phyloP scores from a whole-genome alignment of 1,140 invertebrate genomes.

The Homarus americanus region DNA sequence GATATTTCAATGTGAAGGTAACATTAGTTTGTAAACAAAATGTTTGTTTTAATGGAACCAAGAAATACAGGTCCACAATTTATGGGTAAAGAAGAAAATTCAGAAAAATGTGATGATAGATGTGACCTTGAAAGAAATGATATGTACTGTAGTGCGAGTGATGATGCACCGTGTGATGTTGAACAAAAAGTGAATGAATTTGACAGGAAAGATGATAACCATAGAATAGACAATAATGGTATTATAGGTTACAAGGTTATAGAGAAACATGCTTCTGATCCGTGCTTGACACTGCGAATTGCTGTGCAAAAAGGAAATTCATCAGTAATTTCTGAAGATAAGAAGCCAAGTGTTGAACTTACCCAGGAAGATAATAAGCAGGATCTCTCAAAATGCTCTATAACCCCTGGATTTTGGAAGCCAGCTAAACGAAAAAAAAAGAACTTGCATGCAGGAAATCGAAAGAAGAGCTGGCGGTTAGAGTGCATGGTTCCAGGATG shows the following conservation, averaged over 20 bases:
- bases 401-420: neutral
- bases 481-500: constrained; percentile 31
- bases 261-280: neutral
- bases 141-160: neutral
- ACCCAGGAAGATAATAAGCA: neutral
- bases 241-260: neutral
- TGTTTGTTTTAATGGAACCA: constrained; percentile 16
- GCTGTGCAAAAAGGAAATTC: neutral
- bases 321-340: neutral
- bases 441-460: constrained; percentile 1
- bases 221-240: neutral
- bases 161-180: neutral
- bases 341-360: neutral
- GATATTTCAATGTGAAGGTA: neutral
- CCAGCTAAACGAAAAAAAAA: neutral
- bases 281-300: neutral
- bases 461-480: neutral
- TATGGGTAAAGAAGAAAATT: neutral
- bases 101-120: neutral
- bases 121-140: neutral
- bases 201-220: neutral
- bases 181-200: neutral
- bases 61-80: neutral
- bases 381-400: neutral
- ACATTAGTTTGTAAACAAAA: neutral